phyloP scores from a whole-genome alignment of 2,113 vertebrate genomes.

The Antennarius striatus region DNA sequence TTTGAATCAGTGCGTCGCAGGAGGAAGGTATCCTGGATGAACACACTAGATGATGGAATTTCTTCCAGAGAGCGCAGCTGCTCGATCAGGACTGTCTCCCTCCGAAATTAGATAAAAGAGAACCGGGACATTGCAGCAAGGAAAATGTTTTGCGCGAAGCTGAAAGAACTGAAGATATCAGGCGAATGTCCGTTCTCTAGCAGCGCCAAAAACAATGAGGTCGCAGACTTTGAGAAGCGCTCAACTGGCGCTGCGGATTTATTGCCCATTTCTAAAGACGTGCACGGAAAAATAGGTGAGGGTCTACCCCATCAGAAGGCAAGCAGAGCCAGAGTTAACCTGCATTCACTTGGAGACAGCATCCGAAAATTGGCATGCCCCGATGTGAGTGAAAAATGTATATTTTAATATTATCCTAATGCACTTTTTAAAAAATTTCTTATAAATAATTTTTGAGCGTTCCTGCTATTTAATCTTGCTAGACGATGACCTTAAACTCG shows the following conservation, averaged over 20 bases:
- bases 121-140: constrained; percentile 13
- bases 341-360: constrained; percentile 94
- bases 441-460: neutral
- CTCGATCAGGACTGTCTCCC: constrained; percentile 47
- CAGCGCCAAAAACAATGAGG: constrained; percentile 77
- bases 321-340: constrained; percentile 89
- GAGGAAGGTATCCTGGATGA: constrained; percentile 42
- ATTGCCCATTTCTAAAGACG: constrained; percentile 81
- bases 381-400: constrained; percentile 82
- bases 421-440: neutral
- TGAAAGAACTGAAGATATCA: constrained; percentile 94
- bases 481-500: constrained; percentile 58
- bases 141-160: constrained; percentile 96
- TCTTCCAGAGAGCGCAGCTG: constrained; percentile 47
- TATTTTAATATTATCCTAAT: constrained; percentile 9
- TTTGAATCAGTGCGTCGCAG: constrained; percentile 54
- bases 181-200: constrained; percentile 95
- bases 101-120: constrained; percentile 56
- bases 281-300: constrained; percentile 75
- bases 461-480: constrained; percentile 17
- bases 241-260: constrained; percentile 68
- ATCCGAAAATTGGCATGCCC: constrained; percentile 94
- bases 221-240: constrained; percentile 80
- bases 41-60: constrained; percentile 65
- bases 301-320: constrained; percentile 83